Evolutionary conservation across 1,140 invertebrate species (phyloP).

Genomic region (Callitettix versicolor): DNA sequence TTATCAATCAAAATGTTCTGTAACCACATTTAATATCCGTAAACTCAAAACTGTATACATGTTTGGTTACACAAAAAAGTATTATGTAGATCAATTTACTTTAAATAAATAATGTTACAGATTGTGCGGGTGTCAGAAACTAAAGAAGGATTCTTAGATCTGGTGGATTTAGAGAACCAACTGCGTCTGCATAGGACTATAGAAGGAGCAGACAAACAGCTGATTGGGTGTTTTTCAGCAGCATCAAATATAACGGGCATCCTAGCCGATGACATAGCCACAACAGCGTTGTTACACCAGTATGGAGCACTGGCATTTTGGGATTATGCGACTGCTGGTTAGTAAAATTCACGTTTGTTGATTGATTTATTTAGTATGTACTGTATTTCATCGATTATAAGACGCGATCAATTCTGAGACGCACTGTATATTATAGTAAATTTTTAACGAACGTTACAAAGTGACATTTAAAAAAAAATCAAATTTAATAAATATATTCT

Average conservation of each 20-base stretch:
- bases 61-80: too few species aligned
- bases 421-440: too few species aligned
- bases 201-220: slow-evolving; percentile 35
- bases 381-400: too few species aligned
- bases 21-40: too few species aligned
- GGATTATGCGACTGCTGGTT: slow-evolving; percentile 77
- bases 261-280: slow-evolving; percentile 68
- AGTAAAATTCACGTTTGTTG: slow-evolving; percentile 20
- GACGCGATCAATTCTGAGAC: too few species aligned
- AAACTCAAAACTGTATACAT: too few species aligned
- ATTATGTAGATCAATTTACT: too few species aligned
- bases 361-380: too few species aligned
- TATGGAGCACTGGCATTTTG: slow-evolving; percentile 76
- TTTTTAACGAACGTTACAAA: too few species aligned
- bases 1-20: too few species aligned
- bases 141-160: slow-evolving; percentile 64
- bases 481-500: too few species aligned
- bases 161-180: slow-evolving; percentile 61
- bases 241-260: slow-evolving; percentile 86
- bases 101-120: slow-evolving; percentile 41
- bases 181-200: slow-evolving; percentile 46
- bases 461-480: too few species aligned
- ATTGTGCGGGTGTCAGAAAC: slow-evolving; percentile 67
- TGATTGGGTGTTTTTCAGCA: slow-evolving; percentile 80
- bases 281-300: slow-evolving; percentile 70